Conservation (phyloP, 2,797 vertebrate species). For the Anguilla anguilla region DNA sequence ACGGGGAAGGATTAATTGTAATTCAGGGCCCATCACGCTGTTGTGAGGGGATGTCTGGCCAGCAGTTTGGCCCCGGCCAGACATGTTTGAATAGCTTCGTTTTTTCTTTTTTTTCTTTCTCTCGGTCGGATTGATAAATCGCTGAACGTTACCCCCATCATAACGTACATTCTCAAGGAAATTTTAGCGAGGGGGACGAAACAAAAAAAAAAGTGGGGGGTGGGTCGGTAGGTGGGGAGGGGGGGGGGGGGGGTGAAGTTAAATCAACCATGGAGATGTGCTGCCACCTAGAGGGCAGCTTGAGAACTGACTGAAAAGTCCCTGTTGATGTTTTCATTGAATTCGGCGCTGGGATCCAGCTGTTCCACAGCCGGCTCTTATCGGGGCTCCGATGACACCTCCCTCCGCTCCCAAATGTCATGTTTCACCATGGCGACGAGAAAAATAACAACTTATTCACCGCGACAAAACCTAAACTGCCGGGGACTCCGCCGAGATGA, state of each 20-base stretch:
- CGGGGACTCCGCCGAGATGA: neutral
- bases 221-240: too few species aligned
- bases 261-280: conserved; percentile 60
- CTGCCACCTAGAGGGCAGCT: conserved; percentile 68
- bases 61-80: conserved; percentile 58
- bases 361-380: conserved; percentile 35
- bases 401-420: conserved; percentile 48
- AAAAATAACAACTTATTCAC: conserved; percentile 34
- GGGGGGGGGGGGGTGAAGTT: neutral
- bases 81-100: conserved; percentile 64
- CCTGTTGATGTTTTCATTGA: conserved; percentile 32
- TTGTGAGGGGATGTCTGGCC: conserved; percentile 49
- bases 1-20: conserved; percentile 66
- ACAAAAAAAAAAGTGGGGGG: conserved; percentile 4
- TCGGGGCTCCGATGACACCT: conserved; percentile 42
- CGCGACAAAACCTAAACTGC: conserved; percentile 20
- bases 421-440: conserved; percentile 31
- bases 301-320: conserved; percentile 28
- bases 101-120: conserved; percentile 63
- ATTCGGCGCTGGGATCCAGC: conserved; percentile 41
- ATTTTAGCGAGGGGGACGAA: neutral
- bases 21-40: conserved; percentile 65
- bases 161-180: conserved; percentile 46
- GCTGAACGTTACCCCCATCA: conserved; percentile 60
- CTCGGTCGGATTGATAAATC: conserved; percentile 65